Evolutionary conservation across 1,140 invertebrate species (phyloP).

Genomic region (Bombus waltoni): DNA sequence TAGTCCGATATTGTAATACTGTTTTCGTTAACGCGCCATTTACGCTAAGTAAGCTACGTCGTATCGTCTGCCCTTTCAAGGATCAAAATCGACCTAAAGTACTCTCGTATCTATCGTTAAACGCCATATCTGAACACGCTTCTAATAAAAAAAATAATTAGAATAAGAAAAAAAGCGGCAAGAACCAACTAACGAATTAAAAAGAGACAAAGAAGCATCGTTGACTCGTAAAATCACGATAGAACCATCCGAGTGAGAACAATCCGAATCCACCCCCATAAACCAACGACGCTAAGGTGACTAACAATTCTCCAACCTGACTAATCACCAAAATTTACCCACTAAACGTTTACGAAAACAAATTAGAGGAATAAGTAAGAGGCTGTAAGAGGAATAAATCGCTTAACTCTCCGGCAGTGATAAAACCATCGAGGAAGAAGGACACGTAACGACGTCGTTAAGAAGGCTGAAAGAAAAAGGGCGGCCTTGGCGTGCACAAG

Average conservation of each 20-base stretch:
- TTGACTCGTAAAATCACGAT: neutral
- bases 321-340: neutral
- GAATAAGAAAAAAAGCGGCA: no score
- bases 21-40: neutral
- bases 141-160: neutral
- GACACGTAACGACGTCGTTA: slow-evolving; percentile 20
- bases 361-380: neutral
- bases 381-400: neutral
- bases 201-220: neutral
- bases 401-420: neutral
- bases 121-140: no score
- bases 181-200: neutral
- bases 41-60: no score
- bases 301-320: neutral
- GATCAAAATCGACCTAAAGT: neutral
- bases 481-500: neutral
- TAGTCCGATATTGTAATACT: neutral
- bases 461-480: slow-evolving; percentile 36
- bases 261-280: neutral
- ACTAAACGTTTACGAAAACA: neutral
- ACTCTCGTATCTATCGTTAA: neutral
- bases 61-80: neutral
- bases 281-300: neutral
- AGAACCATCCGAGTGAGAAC: neutral
- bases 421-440: slow-evolving; percentile 12